phyloP scores from a whole-genome alignment of 2,797 vertebrate species.

The Clangula hyemalis region DNA sequence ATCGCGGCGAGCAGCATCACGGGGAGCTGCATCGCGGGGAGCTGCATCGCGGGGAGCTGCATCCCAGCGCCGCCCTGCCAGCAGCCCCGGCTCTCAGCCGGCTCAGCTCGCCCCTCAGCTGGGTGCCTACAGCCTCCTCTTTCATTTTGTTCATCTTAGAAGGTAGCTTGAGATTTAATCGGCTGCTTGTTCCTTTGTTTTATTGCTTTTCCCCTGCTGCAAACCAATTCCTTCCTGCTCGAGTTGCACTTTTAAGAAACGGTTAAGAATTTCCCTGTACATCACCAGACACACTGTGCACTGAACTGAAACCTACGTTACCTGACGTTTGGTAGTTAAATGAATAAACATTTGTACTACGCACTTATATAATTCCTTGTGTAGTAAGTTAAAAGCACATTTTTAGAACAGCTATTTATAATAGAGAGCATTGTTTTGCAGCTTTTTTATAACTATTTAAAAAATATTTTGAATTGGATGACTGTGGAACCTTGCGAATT shows the following conservation, averaged over 20 bases:
- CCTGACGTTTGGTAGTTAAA: not conserved
- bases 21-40: not conserved
- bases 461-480: constrained; percentile 44
- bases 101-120: not conserved
- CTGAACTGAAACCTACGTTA: not conserved
- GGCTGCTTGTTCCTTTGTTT: constrained; percentile 16
- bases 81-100: not conserved
- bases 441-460: constrained; percentile 35
- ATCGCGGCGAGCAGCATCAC: not conserved
- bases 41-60: not conserved
- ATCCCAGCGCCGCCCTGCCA: not conserved
- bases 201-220: constrained; percentile 9
- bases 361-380: constrained; percentile 41
- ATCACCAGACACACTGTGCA: constrained; percentile 29
- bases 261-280: constrained; percentile 38
- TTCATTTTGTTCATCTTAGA: not conserved
- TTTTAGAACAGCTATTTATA: constrained; percentile 52
- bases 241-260: constrained; percentile 37
- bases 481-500: constrained; percentile 4
- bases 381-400: constrained; percentile 45
- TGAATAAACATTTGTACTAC: constrained; percentile 37
- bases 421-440: constrained; percentile 28
- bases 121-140: not conserved
- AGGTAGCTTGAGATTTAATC: not conserved
- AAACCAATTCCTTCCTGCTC: constrained; percentile 43